These are phyloP conservation scores for Zophobas atratus DNA, from an alignment of 1,140 invertebrate species.

Conservation along the genomic window DNA sequence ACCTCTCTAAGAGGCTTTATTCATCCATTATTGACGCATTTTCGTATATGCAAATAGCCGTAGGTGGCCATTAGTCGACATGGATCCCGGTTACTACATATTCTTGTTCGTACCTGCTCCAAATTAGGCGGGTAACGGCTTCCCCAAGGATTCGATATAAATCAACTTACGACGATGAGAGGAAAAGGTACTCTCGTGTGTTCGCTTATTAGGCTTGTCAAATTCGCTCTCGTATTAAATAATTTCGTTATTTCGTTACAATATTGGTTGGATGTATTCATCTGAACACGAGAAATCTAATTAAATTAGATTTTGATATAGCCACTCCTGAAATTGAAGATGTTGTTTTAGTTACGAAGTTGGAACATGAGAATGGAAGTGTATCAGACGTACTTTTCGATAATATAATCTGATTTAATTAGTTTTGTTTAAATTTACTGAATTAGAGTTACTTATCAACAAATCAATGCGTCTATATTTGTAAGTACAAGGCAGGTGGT, in stretches of 20 bases:
- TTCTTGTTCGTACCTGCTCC: constrained; percentile 15
- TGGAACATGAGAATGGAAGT: constrained; percentile 9
- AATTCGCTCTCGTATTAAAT: constrained; percentile 29
- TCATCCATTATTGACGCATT: constrained; percentile 27
- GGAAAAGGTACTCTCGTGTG: constrained; percentile 6
- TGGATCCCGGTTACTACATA: constrained; percentile 1
- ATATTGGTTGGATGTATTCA: constrained; percentile 11
- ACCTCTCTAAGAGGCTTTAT: constrained; percentile 31
- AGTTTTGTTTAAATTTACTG: background rate
- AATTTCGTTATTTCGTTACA: constrained; percentile 35
- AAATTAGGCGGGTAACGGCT: constrained; percentile 26
- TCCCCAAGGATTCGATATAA: constrained; percentile 31
- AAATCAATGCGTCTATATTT: too few relatives aligned
- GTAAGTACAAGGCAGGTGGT: too few relatives aligned
- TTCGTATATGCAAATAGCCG: constrained; percentile 34
- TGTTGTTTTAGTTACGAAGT: constrained; percentile 7
- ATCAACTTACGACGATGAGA: constrained; percentile 17
- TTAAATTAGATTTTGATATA: constrained; percentile 34
- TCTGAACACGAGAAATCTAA: constrained; percentile 14
- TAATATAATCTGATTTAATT: constrained; percentile 9
- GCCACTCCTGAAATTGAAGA: constrained; percentile 25
- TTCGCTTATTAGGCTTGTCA: constrained; percentile 26
- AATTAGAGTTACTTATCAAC: too few relatives aligned
- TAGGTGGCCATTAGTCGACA: constrained; percentile 29
- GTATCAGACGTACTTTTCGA: constrained; percentile 1